A percentile compares a stretch with the other conserved stretches of the same genome.
Evolutionary conservation across 2,797 vertebrate genomes (phyloP).

Genomic region (Mus caroli): DNA sequence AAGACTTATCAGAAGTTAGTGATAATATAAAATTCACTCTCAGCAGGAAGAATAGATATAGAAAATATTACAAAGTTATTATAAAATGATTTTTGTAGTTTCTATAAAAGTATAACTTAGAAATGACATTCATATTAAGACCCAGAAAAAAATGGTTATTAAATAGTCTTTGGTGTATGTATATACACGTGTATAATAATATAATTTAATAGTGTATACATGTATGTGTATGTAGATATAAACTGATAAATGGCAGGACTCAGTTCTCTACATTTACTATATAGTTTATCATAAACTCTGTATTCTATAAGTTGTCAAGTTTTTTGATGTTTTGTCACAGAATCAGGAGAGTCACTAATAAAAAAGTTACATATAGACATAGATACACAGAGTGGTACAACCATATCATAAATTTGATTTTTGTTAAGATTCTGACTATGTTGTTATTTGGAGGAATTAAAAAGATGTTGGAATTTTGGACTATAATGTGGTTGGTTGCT

Average conservation of each 20-base stretch:
- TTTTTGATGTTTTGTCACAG: background rate
- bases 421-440: background rate
- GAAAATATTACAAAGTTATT: background rate
- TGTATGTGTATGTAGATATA: background rate
- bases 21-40: background rate
- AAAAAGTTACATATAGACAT: background rate
- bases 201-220: too few relatives aligned
- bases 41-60: background rate
- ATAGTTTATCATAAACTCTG: background rate
- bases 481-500: background rate
- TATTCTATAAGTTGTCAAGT: background rate
- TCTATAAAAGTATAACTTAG: background rate
- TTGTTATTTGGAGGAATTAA: background rate
- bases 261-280: background rate
- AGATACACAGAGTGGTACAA: background rate
- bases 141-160: background rate
- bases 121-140: background rate
- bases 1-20: background rate
- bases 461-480: background rate
- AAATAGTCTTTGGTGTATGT: background rate
- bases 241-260: background rate
- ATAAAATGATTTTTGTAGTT: constrained; percentile 26
- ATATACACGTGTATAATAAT: background rate
- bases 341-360: background rate
- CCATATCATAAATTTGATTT: background rate